Evolutionary conservation across 2,888 invertebrate genomes (phyloP).

Genomic region (Ecliptopera silaceata): DNA sequence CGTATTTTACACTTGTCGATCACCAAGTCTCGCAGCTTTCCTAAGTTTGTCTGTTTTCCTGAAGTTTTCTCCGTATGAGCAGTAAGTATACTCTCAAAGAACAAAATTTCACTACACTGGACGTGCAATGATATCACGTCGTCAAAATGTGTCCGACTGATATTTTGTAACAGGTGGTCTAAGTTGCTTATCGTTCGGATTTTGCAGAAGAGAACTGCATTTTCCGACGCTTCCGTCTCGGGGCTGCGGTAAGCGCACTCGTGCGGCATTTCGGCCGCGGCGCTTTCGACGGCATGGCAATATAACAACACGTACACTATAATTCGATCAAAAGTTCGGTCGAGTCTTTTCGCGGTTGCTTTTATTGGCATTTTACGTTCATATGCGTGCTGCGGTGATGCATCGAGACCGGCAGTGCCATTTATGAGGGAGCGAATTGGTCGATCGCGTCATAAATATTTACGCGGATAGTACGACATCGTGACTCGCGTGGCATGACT

Average conservation of each 20-base stretch:
- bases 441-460: constrained; percentile 78
- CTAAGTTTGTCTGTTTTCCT: constrained; percentile 82
- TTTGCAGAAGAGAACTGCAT: constrained; percentile 85
- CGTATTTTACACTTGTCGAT: constrained; percentile 91
- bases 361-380: constrained; percentile 79
- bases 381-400: constrained; percentile 61
- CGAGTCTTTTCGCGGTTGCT: constrained; percentile 71
- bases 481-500: constrained; percentile 74
- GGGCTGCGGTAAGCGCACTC: constrained; percentile 88
- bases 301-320: constrained; percentile 80
- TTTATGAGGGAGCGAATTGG: constrained; percentile 70
- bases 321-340: constrained; percentile 77
- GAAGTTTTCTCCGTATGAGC: constrained; percentile 69
- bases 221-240: constrained; percentile 80
- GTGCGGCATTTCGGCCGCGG: constrained; percentile 82
- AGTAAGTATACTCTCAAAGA: constrained; percentile 87
- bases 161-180: constrained; percentile 86
- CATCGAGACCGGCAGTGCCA: constrained; percentile 73
- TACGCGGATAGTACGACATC: constrained; percentile 70
- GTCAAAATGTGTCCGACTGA: constrained; percentile 85
- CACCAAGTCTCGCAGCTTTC: constrained; percentile 86
- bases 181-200: constrained; percentile 88
- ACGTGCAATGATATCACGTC: constrained; percentile 87
- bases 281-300: constrained; percentile 70
- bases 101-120: constrained; percentile 89